Conservation (phyloP, 2,888 invertebrate genomes). For the Drosophila multiciliata region DNA sequence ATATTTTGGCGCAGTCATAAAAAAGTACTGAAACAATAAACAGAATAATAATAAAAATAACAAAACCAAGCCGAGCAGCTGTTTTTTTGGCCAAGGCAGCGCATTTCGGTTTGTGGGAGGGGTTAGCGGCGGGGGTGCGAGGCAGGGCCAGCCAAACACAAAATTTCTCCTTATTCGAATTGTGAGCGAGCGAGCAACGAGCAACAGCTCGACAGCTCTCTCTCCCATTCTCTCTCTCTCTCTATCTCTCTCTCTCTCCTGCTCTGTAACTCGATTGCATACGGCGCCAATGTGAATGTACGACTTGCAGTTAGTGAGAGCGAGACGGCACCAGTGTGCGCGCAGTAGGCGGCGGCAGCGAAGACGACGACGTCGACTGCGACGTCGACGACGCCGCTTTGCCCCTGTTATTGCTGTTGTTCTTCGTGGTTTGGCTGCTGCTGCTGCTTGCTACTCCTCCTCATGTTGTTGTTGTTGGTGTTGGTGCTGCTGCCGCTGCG, state of each 20-base stretch:
- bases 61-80: conserved; percentile 66
- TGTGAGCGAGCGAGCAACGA: conserved; percentile 34
- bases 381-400: conserved; percentile 36
- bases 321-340: conserved; percentile 59
- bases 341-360: conserved; percentile 61
- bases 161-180: conserved; percentile 52
- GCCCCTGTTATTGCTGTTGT: conserved; percentile 40
- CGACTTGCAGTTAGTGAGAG: conserved; percentile 37
- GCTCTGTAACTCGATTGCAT: conserved; percentile 13
- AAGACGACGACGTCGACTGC: conserved; percentile 14
- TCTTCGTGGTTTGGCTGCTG: conserved; percentile 14
- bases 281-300: conserved; percentile 15
- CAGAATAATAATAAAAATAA: conserved; percentile 70
- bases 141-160: conserved; percentile 46
- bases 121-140: conserved; percentile 20
- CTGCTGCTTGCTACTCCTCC: conserved; percentile 23
- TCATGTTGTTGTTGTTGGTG: conserved; percentile 46
- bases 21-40: conserved; percentile 62
- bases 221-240: conserved; percentile 18
- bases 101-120: conserved; percentile 29
- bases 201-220: conserved; percentile 25
- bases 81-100: conserved; percentile 53
- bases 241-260: not conserved
- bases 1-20: conserved; percentile 73
- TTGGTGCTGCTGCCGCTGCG: conserved; percentile 73